Percentiles rank a stretch among this genome's conserved stretches.
Evolutionary conservation across 2,797 vertebrate genomes (phyloP).

Genomic region (Melanogrammus aeglefinus): DNA sequence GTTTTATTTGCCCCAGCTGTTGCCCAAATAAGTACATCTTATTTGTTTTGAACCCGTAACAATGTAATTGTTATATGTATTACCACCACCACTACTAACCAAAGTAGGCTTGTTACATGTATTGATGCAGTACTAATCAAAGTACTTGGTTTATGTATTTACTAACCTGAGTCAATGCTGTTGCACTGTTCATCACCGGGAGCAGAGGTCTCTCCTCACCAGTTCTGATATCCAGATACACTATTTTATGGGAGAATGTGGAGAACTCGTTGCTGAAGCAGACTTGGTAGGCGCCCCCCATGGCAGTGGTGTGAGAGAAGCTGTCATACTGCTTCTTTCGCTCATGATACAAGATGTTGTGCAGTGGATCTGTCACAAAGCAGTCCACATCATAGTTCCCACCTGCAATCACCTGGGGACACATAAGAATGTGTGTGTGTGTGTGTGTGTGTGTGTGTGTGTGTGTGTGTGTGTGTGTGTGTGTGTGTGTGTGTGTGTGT

Average conservation of each 20-base stretch:
- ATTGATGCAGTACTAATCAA: background rate
- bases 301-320: slow-evolving; percentile 74
- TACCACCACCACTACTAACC: background rate
- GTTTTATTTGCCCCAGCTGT: background rate
- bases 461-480: background rate
- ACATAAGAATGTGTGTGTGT: background rate
- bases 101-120: background rate
- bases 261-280: slow-evolving; percentile 95
- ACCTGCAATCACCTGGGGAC: slow-evolving; percentile 82
- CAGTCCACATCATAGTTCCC: slow-evolving; percentile 92
- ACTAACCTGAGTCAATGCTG: slow-evolving; percentile 84
- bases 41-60: background rate
- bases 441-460: too few species aligned
- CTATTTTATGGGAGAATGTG: slow-evolving; percentile 84
- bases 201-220: slow-evolving; percentile 80
- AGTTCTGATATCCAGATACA: slow-evolving; percentile 85
- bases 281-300: slow-evolving; percentile 80
- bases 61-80: background rate
- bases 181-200: slow-evolving; percentile 68
- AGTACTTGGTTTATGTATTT: background rate
- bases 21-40: background rate
- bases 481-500: background rate
- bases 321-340: slow-evolving; percentile 87
- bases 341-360: slow-evolving; percentile 79
- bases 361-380: slow-evolving; percentile 78